These are phyloP conservation scores for Agapostemon virescens DNA, from an alignment of 2,888 invertebrate species.

Conservation along the genomic window DNA sequence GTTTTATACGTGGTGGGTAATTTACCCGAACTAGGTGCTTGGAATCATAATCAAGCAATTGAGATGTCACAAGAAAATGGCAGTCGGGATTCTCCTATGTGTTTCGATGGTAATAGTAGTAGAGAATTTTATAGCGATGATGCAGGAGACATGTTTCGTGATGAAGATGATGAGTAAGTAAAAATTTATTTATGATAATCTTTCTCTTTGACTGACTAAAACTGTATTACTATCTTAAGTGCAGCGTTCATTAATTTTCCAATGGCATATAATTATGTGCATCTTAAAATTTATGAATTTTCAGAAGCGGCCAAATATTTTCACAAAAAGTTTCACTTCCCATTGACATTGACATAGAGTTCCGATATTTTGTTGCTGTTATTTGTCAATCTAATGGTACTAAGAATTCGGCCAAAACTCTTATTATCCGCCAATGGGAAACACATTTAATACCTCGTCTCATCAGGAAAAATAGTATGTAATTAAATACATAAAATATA, in stretches of 20 bases:
- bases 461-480: constrained; percentile 82
- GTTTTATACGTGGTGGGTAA: constrained; percentile 78
- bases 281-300: constrained; percentile 51
- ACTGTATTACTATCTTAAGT: not conserved
- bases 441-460: constrained; percentile 86
- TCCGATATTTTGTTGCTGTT: constrained; percentile 89
- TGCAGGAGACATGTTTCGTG: constrained; percentile 69
- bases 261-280: not conserved
- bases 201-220: not conserved
- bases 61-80: constrained; percentile 74
- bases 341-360: constrained; percentile 85
- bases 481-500: constrained; percentile 31
- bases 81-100: constrained; percentile 68
- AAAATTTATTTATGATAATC: not conserved
- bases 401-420: constrained; percentile 78
- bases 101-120: constrained; percentile 72
- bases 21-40: constrained; percentile 77
- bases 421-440: constrained; percentile 90
- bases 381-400: constrained; percentile 83
- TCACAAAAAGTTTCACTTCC: constrained; percentile 85
- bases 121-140: constrained; percentile 68
- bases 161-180: constrained; percentile 71
- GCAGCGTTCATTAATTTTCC: not conserved
- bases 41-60: constrained; percentile 79
- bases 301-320: constrained; percentile 73